Evolutionary conservation across 2,797 vertebrate species (phyloP), one percentile per base, ranked within the genome.

Genomic region (Muraenolepis orangiensis): DNA sequence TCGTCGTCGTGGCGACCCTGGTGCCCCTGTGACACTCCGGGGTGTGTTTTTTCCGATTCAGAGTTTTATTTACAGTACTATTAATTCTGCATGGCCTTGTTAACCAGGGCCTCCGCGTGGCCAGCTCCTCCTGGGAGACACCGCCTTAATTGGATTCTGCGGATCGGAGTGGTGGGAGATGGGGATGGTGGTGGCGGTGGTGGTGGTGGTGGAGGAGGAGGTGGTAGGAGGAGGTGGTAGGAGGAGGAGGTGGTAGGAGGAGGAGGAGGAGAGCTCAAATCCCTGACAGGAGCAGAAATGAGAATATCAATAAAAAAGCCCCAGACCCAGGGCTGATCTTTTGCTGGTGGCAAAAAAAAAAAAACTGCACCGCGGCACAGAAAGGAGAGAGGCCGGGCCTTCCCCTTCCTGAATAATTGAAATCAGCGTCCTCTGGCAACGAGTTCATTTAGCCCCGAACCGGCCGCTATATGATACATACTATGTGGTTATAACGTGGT

Each of bases 341-440:
- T 90, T 88, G 90, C 91, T 91, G 75, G 85, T 91, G 90, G 92
- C 88, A 86, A 91, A 89, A 34, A 34, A 3, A 34, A 34, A 51
- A 46, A 51, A 87, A 26, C 80, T 74, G 76, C 69, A 38, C 77
- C n/a, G 78, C 79, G 74, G 81, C 80, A 78, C 72, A 71, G 72
- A 20, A 74, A 81, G 76, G 83, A 85, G 86, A 82, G n/a, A n/a
- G n/a, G n/a, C n/a, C n/a, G n/a, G n/a, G n/a, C n/a, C n/a, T n/a
- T n/a, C n/a, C n/a, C n/a, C n/a, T n/a, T n/a, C n/a, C 82, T 93
- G 89, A 92, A 93, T 93, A 91, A 92, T 92, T 91, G 85, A 90
- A 88, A 89, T 84, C 80, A 16, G 83, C 88, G 83, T 90, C 89
- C 89, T 88, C 73, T 1, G 76, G 89, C 88, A 86, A 74, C 84